Evolutionary conservation across 2,113 vertebrate species (phyloP), one percentile per base, ranked within the genome.

Genomic region (Burhinus bistriatus): DNA sequence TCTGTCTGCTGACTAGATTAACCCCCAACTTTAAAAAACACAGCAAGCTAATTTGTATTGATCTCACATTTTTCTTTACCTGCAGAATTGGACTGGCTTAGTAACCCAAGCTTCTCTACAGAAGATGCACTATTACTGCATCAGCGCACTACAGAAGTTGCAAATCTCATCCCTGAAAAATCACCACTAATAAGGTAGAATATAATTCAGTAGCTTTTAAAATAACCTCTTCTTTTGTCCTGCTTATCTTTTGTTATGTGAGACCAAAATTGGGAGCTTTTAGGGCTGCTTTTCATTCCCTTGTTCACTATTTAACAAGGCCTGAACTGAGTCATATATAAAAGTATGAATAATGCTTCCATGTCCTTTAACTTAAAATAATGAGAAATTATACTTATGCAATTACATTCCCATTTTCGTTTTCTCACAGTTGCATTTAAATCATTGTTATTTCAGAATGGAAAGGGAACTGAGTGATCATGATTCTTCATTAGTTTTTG

Each of bases 41-140:
- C 18, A 26, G 16, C 64, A 88, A 65, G 21, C 45, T 88, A 42
- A 76, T 86, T 95, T 71, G 19, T 66, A 77, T 90, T 95, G 77
- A 52, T 97, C 61, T 94, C 34, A 38, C 42, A 19, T 52, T 80
- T 83, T 87, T 93, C 80, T 95, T 49, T 57, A n/a, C 64, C 66
- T 89, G 66, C 93, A 99, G 99, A 98, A 27, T 95, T 99, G 70
- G 99, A 99, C 83, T 99, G 99, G 99, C 98, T 99, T 64, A 99
- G 87, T 62, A 99, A 99, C 94, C 98, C 97, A 58, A 99, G 99
- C 97, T 99, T 99, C 96, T 97, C 97, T 90, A 95, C 97, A 1
- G 96, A 97, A 66, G 98, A 98, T 54, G 97, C 98, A 4, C 88
- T 99, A 0, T 95, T 98, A 26, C 97, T 99, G 82, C 98, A 99